A percentile compares a stretch with the other conserved stretches of the same genome.
phyloP scores from a whole-genome alignment of 1,140 invertebrate species.

The Aphelenchoides besseyi region DNA sequence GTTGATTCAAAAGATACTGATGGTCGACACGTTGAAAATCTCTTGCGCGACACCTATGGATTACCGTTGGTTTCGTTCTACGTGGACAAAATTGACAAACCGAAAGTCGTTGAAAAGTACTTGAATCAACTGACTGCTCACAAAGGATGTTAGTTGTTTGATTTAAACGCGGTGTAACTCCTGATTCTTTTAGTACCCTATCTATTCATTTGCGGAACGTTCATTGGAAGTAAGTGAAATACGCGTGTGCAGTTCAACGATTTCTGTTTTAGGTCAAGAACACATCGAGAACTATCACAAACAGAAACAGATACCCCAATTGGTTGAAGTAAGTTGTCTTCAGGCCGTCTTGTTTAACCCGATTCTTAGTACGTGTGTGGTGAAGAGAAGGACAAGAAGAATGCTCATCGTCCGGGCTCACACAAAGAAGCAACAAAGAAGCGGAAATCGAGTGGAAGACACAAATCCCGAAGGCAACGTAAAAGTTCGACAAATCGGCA shows the following conservation, averaged over 20 bases:
- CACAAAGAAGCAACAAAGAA: constrained; percentile 24
- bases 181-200: no score
- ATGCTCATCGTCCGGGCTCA: background rate
- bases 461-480: constrained; percentile 8
- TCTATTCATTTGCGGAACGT: constrained; percentile 62
- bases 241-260: background rate
- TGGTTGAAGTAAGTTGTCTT: constrained; percentile 34
- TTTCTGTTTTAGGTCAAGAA: constrained; percentile 43
- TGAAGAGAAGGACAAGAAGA: constrained; percentile 51
- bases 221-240: constrained; percentile 55
- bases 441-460: constrained; percentile 16
- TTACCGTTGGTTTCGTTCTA: constrained; percentile 61
- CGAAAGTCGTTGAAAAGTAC: constrained; percentile 49
- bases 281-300: constrained; percentile 61
- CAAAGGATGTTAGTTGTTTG: no score
- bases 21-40: constrained; percentile 41
- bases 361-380: constrained; percentile 56
- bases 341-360: constrained; percentile 33
- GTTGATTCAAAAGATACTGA: constrained; percentile 50
- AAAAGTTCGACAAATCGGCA: background rate
- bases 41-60: constrained; percentile 59
- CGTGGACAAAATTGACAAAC: constrained; percentile 60
- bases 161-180: no score
- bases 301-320: constrained; percentile 53
- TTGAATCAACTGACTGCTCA: constrained; percentile 58